Percentiles rank a stretch among this genome's conserved stretches.
Evolutionary conservation across 2,113 vertebrate species (phyloP).

Genomic region (Perca flavescens): DNA sequence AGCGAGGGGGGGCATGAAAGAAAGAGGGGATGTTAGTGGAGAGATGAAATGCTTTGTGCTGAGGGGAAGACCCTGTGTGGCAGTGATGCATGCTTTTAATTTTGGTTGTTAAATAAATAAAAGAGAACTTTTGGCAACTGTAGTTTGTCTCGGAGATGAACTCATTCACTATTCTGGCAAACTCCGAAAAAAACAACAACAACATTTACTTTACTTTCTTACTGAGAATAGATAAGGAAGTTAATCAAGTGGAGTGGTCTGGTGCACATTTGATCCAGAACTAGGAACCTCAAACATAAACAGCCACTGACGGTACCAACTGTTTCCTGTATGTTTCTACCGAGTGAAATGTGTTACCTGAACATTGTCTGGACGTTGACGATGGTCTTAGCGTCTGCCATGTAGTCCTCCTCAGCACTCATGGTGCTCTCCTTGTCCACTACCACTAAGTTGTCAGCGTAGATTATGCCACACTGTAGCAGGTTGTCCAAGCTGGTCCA

Average conservation of each 20-base stretch:
- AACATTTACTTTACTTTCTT: background rate
- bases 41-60: background rate
- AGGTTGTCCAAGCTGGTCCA: conserved; percentile 93
- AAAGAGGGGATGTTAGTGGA: background rate
- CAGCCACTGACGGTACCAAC: background rate
- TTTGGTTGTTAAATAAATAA: conserved; percentile 41
- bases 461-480: conserved; percentile 95
- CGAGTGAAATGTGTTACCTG: conserved; percentile 81
- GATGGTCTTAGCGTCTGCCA: conserved; percentile 98
- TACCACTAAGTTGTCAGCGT: conserved; percentile 97
- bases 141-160: conserved; percentile 22
- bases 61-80: background rate
- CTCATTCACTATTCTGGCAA: conserved; percentile 3
- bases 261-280: background rate
- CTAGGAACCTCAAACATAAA: background rate
- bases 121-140: background rate
- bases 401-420: conserved; percentile 98
- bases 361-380: conserved; percentile 99
- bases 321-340: background rate
- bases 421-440: conserved; percentile 99
- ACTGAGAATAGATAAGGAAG: background rate
- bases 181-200: too few species aligned
- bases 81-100: conserved; percentile 54
- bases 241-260: background rate
- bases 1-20: background rate